phyloP scores from a whole-genome alignment of 2,113 vertebrate genomes.

The Dunckerocampus dactyliophorus region DNA sequence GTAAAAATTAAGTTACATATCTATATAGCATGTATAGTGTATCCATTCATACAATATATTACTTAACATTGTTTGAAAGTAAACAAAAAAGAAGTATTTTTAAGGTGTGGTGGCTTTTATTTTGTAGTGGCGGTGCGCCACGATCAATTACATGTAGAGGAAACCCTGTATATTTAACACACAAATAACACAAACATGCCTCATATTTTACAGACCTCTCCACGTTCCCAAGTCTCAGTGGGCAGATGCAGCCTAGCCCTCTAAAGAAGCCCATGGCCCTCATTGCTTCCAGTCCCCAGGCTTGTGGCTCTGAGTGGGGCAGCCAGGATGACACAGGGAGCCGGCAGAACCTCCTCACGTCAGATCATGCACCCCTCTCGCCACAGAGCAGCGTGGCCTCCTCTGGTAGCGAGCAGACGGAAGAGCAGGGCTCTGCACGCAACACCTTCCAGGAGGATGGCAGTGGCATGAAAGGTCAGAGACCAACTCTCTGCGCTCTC shows the following conservation, averaged over 20 bases:
- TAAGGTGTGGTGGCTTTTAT: too few relatives aligned
- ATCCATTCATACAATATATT: too few relatives aligned
- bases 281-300: constrained; percentile 79
- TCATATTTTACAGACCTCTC: constrained; percentile 16
- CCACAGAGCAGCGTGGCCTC: constrained; percentile 94
- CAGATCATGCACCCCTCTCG: constrained; percentile 90
- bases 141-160: too few relatives aligned
- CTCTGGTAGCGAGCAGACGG: constrained; percentile 91
- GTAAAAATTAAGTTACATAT: too few relatives aligned
- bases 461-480: constrained; percentile 92
- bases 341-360: constrained; percentile 72
- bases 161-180: neutral
- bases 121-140: too few relatives aligned
- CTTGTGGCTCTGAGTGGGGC: constrained; percentile 81
- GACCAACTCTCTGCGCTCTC: neutral
- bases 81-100: too few relatives aligned
- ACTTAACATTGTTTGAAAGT: too few relatives aligned
- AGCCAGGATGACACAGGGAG: constrained; percentile 78
- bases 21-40: too few relatives aligned
- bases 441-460: constrained; percentile 93
- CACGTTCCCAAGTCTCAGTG: constrained; percentile 64
- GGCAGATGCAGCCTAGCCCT: constrained; percentile 85
- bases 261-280: constrained; percentile 85
- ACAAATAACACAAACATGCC: neutral
- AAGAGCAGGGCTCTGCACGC: constrained; percentile 80